These are phyloP conservation scores for Pantala flavescens DNA, from an alignment of 1,140 invertebrate genomes.

Conservation along the genomic window DNA sequence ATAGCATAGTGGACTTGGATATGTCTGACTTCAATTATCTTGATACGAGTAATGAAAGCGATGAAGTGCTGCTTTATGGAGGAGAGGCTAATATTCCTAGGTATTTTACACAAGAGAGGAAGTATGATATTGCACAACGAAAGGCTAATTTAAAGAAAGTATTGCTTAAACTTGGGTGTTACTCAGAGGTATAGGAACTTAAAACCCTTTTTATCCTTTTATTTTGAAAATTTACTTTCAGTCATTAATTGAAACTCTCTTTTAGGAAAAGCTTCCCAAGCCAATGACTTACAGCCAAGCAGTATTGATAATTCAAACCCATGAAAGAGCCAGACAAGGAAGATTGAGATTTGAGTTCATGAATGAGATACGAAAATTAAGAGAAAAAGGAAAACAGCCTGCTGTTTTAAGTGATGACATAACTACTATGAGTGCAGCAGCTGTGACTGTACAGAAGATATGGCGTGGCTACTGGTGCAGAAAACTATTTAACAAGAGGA, in stretches of 20 bases:
- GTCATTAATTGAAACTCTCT: not conserved
- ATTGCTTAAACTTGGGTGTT: conserved; percentile 53
- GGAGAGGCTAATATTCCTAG: conserved; percentile 53
- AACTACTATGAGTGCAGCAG: conserved; percentile 48
- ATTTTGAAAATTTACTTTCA: not conserved
- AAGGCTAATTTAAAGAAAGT: conserved; percentile 52
- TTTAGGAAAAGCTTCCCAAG: not conserved
- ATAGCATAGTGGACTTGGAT: conserved; percentile 77
- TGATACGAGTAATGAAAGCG: conserved; percentile 58
- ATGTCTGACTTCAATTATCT: conserved; percentile 77
- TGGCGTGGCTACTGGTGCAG: conserved; percentile 71
- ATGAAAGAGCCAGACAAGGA: conserved; percentile 83
- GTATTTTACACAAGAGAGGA: conserved; percentile 56
- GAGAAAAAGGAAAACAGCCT: conserved; percentile 45
- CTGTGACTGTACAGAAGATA: conserved; percentile 67
- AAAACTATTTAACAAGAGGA: conserved; percentile 52
- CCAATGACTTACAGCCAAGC: conserved; percentile 70
- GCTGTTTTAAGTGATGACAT: conserved; percentile 30
- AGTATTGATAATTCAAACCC: conserved; percentile 72
- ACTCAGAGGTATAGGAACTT: conserved; percentile 38
- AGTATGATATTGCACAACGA: conserved; percentile 46
- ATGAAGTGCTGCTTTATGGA: conserved; percentile 48
- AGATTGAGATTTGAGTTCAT: conserved; percentile 70
- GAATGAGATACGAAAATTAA: conserved; percentile 71
- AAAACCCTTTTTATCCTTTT: too few relatives aligned